Conservation (phyloP, 2,113 vertebrate species). For the Thamnophis sirtalis region DNA sequence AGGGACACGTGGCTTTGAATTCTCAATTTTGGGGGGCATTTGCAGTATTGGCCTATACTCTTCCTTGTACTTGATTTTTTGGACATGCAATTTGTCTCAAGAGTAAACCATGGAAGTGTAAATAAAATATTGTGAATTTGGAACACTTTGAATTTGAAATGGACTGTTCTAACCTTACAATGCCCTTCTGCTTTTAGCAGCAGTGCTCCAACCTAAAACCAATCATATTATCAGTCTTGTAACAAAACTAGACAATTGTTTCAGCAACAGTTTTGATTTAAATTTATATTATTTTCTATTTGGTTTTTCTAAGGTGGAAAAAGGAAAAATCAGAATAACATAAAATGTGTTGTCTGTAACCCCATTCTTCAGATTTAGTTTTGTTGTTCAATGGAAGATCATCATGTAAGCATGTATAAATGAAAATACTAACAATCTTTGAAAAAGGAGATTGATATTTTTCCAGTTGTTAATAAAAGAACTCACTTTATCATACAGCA, state of each 20-base stretch:
- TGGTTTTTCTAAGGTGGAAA: background rate
- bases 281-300: background rate
- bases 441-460: background rate
- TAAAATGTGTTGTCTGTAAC: background rate
- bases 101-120: background rate
- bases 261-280: background rate
- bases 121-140: background rate
- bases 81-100: background rate
- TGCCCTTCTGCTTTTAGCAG: background rate
- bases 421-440: background rate
- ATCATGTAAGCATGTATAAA: background rate
- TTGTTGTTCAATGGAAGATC: background rate
- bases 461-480: background rate
- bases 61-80: background rate
- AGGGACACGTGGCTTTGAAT: background rate
- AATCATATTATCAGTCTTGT: background rate
- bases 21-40: background rate
- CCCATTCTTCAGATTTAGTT: background rate
- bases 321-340: background rate
- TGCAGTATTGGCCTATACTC: background rate
- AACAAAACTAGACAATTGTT: background rate
- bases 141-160: background rate
- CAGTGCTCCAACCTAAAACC: background rate
- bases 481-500: slow-evolving; percentile 86
- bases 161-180: background rate